phyloP scores from a whole-genome alignment of 2,797 vertebrate genomes.

The Tokudaia muenninki region DNA sequence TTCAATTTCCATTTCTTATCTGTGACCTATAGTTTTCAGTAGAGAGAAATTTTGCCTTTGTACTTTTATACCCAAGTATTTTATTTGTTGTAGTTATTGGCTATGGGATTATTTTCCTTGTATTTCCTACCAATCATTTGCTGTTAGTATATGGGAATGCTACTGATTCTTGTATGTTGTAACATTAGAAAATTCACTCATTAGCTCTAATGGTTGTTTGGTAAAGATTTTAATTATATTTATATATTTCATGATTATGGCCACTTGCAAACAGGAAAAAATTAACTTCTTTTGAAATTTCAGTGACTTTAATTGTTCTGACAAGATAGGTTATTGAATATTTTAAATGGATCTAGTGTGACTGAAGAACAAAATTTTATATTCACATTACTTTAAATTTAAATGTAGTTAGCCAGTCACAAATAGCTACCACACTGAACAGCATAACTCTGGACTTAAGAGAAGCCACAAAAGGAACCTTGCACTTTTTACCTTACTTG shows the following conservation, averaged over 20 bases:
- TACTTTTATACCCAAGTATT: neutral
- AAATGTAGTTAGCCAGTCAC: neutral
- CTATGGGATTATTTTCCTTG: neutral
- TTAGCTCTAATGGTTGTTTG: neutral
- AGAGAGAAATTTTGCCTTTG: neutral
- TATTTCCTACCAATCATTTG: neutral
- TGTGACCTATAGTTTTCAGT: neutral
- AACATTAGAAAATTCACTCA: neutral
- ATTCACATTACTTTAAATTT: conserved; percentile 39
- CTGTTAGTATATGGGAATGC: neutral
- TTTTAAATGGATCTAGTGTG: neutral
- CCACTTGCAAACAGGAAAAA: neutral
- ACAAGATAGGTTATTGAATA: neutral
- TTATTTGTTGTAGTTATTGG: neutral
- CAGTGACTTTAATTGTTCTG: neutral
- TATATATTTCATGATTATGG: neutral
- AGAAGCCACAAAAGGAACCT: neutral
- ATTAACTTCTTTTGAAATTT: conserved; percentile 6
- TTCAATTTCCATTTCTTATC: neutral
- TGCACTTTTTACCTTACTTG: conserved; percentile 6
- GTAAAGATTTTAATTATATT: neutral
- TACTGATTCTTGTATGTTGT: neutral
- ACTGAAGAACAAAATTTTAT: neutral
- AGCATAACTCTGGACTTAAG: neutral
- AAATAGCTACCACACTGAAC: neutral